Percentiles rank a stretch among this genome's conserved stretches.
phyloP scores from a whole-genome alignment of 2,888 invertebrate genomes.

The Mythimna albipuncta region DNA sequence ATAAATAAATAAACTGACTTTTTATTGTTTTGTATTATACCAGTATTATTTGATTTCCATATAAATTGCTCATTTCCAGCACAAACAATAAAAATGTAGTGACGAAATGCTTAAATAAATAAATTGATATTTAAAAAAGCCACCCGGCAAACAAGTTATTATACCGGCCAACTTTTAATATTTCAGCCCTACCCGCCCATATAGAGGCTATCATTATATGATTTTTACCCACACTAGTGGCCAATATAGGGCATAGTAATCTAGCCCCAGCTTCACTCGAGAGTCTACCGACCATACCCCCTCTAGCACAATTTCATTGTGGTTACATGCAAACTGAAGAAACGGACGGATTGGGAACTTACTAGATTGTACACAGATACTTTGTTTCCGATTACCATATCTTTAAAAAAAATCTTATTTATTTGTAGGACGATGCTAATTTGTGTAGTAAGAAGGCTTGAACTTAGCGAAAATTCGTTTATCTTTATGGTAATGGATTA shows the following conservation, averaged over 20 bases:
- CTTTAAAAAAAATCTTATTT: too few species aligned
- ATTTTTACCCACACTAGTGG: conserved; percentile 64
- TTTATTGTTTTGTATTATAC: not conserved
- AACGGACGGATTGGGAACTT: conserved; percentile 11
- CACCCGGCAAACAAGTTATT: not conserved
- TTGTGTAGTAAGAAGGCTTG: too few species aligned
- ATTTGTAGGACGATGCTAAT: too few species aligned
- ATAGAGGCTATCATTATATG: conserved; percentile 29
- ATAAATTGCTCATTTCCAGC: not conserved
- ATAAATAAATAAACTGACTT: too few species aligned
- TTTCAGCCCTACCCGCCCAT: conserved; percentile 3
- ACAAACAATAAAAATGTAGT: not conserved
- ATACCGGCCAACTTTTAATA: not conserved
- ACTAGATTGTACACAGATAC: not conserved
- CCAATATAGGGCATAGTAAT: conserved; percentile 65
- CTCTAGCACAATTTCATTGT: conserved; percentile 46
- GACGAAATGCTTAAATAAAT: not conserved
- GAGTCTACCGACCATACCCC: conserved; percentile 48
- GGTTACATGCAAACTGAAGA: conserved; percentile 10
- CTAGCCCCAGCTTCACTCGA: conserved; percentile 57
- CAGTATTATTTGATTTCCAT: not conserved
- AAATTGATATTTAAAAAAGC: not conserved
- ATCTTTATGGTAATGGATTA: too few species aligned
- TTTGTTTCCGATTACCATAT: not conserved
- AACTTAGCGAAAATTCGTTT: too few species aligned